Evolutionary conservation across 1,140 invertebrate genomes (phyloP).

Genomic region (Hyles euphorbiae): DNA sequence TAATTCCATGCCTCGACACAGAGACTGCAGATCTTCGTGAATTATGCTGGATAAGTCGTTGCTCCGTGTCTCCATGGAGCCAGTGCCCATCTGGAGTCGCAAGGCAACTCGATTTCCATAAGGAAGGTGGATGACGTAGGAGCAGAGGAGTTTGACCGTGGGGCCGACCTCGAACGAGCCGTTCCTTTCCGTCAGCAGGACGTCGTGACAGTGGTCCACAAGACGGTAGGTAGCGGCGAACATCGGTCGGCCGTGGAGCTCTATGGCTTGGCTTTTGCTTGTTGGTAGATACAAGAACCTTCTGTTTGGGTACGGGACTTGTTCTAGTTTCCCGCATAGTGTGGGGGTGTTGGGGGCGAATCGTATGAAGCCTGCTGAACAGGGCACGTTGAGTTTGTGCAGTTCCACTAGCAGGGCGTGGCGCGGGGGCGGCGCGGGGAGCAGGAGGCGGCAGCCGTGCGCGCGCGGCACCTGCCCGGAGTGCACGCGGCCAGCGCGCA

Average conservation of each 20-base stretch:
- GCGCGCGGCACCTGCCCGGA: slow-evolving; percentile 57
- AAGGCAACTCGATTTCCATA: slow-evolving; percentile 78
- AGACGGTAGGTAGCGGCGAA: slow-evolving; percentile 78
- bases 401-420: slow-evolving; percentile 77
- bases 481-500: slow-evolving; percentile 47
- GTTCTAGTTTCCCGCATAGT: slow-evolving; percentile 80
- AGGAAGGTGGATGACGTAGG: slow-evolving; percentile 79
- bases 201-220: slow-evolving; percentile 81
- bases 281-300: slow-evolving; percentile 74
- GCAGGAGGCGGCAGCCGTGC: slow-evolving; percentile 54
- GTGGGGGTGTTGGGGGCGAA: slow-evolving; percentile 65
- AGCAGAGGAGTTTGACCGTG: slow-evolving; percentile 75
- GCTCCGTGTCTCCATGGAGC: slow-evolving; percentile 33
- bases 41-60: slow-evolving; percentile 50
- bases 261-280: slow-evolving; percentile 59
- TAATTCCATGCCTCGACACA: slow-evolving; percentile 74
- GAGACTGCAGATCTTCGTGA: slow-evolving; percentile 44
- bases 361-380: slow-evolving; percentile 74
- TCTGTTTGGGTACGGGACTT: slow-evolving; percentile 74
- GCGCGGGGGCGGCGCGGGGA: slow-evolving; percentile 46
- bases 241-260: slow-evolving; percentile 76
- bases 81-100: slow-evolving; percentile 74
- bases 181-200: slow-evolving; percentile 77
- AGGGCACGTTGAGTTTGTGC: slow-evolving; percentile 79
- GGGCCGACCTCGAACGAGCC: slow-evolving; percentile 78